Evolutionary conservation across 1,140 invertebrate genomes (phyloP).

Genomic region (Physella acuta): DNA sequence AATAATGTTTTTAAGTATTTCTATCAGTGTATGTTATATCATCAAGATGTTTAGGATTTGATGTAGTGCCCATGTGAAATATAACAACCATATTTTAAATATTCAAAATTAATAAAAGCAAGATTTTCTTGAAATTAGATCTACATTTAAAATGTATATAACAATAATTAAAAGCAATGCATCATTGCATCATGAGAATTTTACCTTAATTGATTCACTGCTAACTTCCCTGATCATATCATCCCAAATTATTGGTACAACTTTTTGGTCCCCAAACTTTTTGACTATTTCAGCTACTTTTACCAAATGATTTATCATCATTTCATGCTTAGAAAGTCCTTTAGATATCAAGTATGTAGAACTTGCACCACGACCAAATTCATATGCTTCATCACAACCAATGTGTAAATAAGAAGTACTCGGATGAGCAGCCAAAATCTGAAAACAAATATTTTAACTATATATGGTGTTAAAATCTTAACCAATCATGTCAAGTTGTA

Average conservation of each 20-base stretch:
- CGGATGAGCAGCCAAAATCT: constrained; percentile 64
- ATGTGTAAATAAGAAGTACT: constrained; percentile 62
- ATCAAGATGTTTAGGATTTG: too few species aligned
- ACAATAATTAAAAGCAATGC: too few species aligned
- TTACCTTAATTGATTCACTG: constrained; percentile 49
- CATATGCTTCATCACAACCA: constrained; percentile 65
- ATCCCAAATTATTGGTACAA: constrained; percentile 85
- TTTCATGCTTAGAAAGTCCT: constrained; percentile 56
- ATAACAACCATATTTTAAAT: too few species aligned
- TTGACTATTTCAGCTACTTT: constrained; percentile 57
- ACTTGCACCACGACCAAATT: constrained; percentile 29
- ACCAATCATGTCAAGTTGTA: too few species aligned
- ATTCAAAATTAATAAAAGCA: too few species aligned
- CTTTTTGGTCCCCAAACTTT: constrained; percentile 37
- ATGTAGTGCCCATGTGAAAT: too few species aligned
- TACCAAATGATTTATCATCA: constrained; percentile 62
- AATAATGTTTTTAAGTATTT: too few species aligned
- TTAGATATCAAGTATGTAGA: constrained; percentile 41
- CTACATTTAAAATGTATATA: not conserved
- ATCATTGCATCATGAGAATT: too few species aligned
- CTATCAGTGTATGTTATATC: too few species aligned
- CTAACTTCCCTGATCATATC: constrained; percentile 81
- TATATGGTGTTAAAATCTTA: too few species aligned
- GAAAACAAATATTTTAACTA: too few species aligned
- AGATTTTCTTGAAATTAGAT: not conserved